Base-by-base conservation (phyloP, 2,797 vertebrate species). In the Ataeniobius toweri region DNA sequence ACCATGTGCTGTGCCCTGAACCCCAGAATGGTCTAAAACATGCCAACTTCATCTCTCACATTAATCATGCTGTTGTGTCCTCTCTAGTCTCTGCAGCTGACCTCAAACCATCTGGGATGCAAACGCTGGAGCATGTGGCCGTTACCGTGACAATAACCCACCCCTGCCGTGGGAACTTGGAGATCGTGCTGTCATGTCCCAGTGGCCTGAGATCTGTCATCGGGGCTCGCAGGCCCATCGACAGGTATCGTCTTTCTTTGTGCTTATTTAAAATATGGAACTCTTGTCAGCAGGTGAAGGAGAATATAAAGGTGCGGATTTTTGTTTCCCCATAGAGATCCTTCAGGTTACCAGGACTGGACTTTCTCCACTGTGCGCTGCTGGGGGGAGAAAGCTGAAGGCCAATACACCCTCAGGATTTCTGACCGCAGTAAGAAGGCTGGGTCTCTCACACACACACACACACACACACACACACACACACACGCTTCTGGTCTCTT, bases 351-450 rank as follows among this genome's bases (percentile, higher is more conserved):
- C 76, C 93, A 94, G 0, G 98, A 98, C 86, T 99, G 98, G 98
- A 99, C 97, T 20, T 99, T 99, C 91, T 99, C 98, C 84, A 98
- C 97, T 0, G 98, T 99, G 59, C 96, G 98, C 3, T 99, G 98
- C 94, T 99, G 98, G 98, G 98, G 98, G 0, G 98, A 99, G 89
- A 94, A 78, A 68, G 97, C 98, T 0, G 92, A 89, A 83, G 98
- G 98, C 75, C 90, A 85, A 0, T 99, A 99, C 93, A 95, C 86
- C 0, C 95, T 99, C 14, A 89, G 92, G 16, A 18, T 99, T 82
- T 95, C 94, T 39, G 97, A 99, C 83, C 79, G 96, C 1, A 96
- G 98, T 99, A 95, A 96, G 96, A 75, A 1, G 22, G 36, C 36
- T 22, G 36, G 28, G 28, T 61, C 74, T n/a, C 63, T 31, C 18